Base-by-base conservation (phyloP, 2,797 vertebrate species). In the Notolepis coatsorum region DNA sequence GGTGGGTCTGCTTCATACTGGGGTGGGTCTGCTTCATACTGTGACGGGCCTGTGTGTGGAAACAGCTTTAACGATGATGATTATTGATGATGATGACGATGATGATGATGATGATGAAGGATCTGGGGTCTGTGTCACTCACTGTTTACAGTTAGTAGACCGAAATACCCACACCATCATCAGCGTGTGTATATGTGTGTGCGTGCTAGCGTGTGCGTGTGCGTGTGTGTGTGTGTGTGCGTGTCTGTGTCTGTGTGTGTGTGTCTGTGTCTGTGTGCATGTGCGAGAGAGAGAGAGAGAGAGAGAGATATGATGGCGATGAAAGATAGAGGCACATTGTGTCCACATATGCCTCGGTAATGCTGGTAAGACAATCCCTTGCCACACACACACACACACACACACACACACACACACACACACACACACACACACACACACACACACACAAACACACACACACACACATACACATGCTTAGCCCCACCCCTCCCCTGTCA, bases 61-160 rank as follows among this genome's bases (percentile, higher is more conserved):
- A 41, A 15, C 38, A 41, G 38, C 2, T n/a, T n/a, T n/a, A n/a
- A n/a, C n/a, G n/a, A n/a, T n/a, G n/a, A n/a, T n/a, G n/a, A n/a
- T n/a, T n/a, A n/a, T n/a, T n/a, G n/a, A n/a, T n/a, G n/a, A n/a
- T n/a, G n/a, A n/a, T n/a, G n/a, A n/a, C n/a, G n/a, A n/a, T n/a
- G n/a, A n/a, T n/a, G n/a, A n/a, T n/a, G n/a, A n/a, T n/a, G n/a
- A n/a, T n/a, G n/a, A n/a, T n/a, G n/a, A n/a, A n/a, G n/a, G n/a
- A n/a, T n/a, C n/a, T n/a, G n/a, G n/a, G n/a, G n/a, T 79, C 56
- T 63, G 24, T 80, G 77, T 82, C 82, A 68, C 20, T 61, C 42
- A 39, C 73, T 81, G 83, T 79, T 54, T 10, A 25, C 76, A 75
- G 72, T 31, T 53, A 2, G 6, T 71, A 84, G 71, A 82, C 83